A percentile compares a stretch with the other conserved stretches of the same genome.
These are phyloP conservation scores for Bettongia penicillata DNA, from an alignment of 2,113 vertebrate species.

Conservation along the genomic window DNA sequence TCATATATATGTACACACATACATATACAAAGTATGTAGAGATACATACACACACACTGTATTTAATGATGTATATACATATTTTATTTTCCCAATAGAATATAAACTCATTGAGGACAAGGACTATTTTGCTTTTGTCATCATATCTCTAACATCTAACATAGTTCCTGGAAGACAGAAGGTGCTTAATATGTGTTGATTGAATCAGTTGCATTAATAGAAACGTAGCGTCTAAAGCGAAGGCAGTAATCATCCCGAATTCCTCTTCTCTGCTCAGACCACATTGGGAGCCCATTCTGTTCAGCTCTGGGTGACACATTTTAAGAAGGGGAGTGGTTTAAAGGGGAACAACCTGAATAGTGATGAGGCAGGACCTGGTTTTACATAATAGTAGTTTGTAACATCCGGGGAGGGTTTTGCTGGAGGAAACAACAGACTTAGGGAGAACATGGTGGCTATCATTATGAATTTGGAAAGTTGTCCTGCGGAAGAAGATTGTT, in stretches of 20 bases:
- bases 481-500: not conserved
- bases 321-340: not conserved
- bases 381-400: not conserved
- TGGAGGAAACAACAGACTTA: not conserved
- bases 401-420: not conserved
- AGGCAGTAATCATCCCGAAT: not conserved
- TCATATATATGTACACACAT: not conserved
- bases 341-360: not conserved
- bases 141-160: not conserved
- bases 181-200: not conserved
- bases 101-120: not conserved
- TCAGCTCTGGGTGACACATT: not conserved
- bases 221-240: not conserved
- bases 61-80: not conserved
- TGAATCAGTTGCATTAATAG: not conserved
- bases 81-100: not conserved
- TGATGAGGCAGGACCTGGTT: not conserved
- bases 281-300: not conserved
- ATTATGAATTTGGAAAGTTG: not conserved
- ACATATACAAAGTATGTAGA: not conserved
- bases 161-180: not conserved
- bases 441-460: not conserved
- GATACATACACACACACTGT: not conserved
- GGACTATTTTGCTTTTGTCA: not conserved
- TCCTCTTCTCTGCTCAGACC: not conserved